Base-by-base conservation (phyloP, 2,113 vertebrate genomes). In the Lagopus leucura region DNA sequence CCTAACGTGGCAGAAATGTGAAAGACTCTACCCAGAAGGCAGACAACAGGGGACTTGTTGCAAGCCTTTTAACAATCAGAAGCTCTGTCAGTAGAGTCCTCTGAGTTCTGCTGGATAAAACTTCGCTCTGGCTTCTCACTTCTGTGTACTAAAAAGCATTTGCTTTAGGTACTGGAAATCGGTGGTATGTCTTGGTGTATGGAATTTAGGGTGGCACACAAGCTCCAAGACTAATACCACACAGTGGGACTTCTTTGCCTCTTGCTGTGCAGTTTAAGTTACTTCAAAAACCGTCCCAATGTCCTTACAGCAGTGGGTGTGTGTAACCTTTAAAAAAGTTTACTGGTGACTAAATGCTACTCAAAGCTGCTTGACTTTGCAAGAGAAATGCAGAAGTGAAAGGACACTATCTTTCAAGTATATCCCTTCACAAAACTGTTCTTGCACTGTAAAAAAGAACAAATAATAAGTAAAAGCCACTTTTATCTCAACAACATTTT, bases 11-110 rank as follows among this genome's bases (percentile, higher is more conserved):
- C 76, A 95, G 82, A 90, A 94, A 96, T 94, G 92, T 10, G 73
- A 74, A 89, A 84, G 25, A 78, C 88, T 92, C 86, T 88, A 88
- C 90, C 83, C 92, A 93, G 70, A 47, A 95, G 69, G 67, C 69
- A 88, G 80, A 95, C 73, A 88, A 86, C 65, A 0, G 7, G 76
- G 82, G 86, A 90, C 78, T 90, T 93, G 85, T 93, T 74, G 73
- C 73, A 74, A 90, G 57, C 11, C 42, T 91, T 91, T 74, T 50
- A 90, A 48, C 79, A 81, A 96, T 64, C 86, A 86, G 61, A 65
- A 90, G 86, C 79, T 88, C 78, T 63, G 63, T 64, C 72, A 85
- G 19, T 0, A 75, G 42, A 50, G 57, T 57, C 86, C 95, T 45
- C 67, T 67, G 84, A 71, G 21, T 86, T 86, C 72, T 93, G 64